Percentiles rank a stretch among this genome's conserved stretches.
Evolutionary conservation across 2,888 invertebrate species (phyloP).

Genomic region (Hipparchia semele): DNA sequence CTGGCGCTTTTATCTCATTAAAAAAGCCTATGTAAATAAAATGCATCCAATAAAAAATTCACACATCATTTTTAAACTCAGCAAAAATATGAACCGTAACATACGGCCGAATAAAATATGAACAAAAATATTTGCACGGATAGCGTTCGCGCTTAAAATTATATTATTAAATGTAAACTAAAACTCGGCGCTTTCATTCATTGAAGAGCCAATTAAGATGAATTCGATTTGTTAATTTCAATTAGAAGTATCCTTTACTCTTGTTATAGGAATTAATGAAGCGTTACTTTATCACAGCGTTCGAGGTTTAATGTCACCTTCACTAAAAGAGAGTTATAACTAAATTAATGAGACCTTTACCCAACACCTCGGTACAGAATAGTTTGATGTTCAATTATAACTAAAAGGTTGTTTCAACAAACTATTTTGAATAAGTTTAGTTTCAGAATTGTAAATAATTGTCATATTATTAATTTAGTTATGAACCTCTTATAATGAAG

Average conservation of each 20-base stretch:
- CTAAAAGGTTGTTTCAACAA: not conserved
- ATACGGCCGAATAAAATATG: not conserved
- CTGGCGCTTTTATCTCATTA: not conserved
- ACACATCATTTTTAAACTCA: not conserved
- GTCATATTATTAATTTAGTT: not conserved
- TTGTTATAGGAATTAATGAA: not conserved
- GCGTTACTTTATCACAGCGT: not conserved
- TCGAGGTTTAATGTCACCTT: not conserved
- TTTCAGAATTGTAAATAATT: not conserved
- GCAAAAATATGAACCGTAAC: not conserved
- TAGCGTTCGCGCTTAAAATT: slow-evolving; percentile 3
- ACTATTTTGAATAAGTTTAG: not conserved
- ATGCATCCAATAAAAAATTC: not conserved
- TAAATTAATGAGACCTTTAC: too few relatives aligned
- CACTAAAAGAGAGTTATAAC: too few relatives aligned
- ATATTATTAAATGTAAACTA: slow-evolving; percentile 15
- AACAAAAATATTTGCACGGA: not conserved
- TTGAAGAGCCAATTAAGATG: not conserved
- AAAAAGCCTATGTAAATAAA: slow-evolving; percentile 1
- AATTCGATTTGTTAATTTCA: not conserved
- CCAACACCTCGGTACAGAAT: too few relatives aligned
- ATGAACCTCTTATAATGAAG: not conserved
- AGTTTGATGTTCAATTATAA: not conserved
- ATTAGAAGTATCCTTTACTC: not conserved
- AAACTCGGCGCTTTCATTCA: not conserved